Evolutionary conservation across 2,888 invertebrate species (phyloP).

Genomic region (Tetragonula carbonaria): DNA sequence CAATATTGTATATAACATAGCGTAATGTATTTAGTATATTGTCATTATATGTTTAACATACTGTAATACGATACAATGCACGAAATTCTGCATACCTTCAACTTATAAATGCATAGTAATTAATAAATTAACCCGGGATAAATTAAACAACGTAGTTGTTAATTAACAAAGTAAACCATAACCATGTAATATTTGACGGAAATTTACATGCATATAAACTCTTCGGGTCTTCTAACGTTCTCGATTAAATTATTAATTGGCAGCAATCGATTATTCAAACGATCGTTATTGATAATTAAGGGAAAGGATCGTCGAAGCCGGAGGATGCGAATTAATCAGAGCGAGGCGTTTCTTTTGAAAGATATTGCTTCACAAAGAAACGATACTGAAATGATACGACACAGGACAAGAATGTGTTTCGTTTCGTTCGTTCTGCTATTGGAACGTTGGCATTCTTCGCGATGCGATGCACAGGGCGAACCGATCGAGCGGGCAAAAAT

Average conservation of each 20-base stretch:
- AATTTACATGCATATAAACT: not conserved
- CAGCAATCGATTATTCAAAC: constrained; percentile 1
- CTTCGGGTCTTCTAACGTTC: not conserved
- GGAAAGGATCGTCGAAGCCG: not conserved
- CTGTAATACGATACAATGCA: too few species aligned
- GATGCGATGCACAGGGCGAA: constrained; percentile 18
- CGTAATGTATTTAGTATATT: too few species aligned
- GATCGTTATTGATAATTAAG: not conserved
- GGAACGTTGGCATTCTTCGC: not conserved
- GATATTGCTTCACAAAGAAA: constrained; percentile 16
- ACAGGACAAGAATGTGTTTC: constrained; percentile 17
- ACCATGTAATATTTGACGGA: not conserved
- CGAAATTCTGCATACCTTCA: too few species aligned
- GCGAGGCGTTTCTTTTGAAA: not conserved
- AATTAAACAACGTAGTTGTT: not conserved
- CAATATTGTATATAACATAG: too few species aligned
- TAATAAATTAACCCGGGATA: not conserved
- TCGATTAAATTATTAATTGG: not conserved
- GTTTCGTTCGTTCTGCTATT: constrained; percentile 2
- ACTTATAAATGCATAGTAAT: not conserved
- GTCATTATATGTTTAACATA: too few species aligned
- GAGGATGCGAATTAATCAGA: not conserved
- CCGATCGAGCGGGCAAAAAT: constrained; percentile 56
- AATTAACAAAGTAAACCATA: not conserved
- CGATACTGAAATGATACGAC: constrained; percentile 2